phyloP scores from a whole-genome alignment of 1,140 invertebrate genomes.

The Bactericera cockerelli region DNA sequence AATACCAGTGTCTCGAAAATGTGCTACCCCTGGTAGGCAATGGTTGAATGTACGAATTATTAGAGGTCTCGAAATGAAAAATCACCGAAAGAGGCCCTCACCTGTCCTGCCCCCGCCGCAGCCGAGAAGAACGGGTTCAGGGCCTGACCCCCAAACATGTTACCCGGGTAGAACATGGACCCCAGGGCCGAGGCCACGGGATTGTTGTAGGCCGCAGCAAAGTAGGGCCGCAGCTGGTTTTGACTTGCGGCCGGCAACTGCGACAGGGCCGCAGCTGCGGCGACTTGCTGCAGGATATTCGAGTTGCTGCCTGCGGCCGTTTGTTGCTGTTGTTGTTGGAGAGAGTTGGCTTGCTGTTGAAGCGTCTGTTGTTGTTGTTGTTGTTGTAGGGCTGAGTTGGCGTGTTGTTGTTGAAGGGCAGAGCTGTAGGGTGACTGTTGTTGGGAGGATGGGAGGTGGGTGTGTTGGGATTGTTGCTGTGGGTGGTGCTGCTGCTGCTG shows the following conservation, averaged over 20 bases:
- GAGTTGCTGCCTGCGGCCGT: background rate
- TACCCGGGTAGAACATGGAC: background rate
- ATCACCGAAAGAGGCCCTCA: no score
- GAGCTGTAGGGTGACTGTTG: no score
- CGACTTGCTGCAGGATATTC: background rate
- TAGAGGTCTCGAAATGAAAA: no score
- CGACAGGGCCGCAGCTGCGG: background rate
- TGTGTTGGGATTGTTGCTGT: constrained; percentile 9
- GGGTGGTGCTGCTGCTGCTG: background rate
- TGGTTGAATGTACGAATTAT: no score
- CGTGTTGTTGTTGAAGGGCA: background rate
- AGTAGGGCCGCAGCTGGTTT: background rate
- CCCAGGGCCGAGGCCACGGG: background rate
- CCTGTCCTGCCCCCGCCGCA: background rate
- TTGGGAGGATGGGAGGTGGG: constrained; percentile 8
- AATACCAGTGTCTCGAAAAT: no score
- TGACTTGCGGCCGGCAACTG: background rate
- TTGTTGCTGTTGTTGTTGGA: constrained; percentile 9
- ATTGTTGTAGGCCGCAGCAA: background rate
- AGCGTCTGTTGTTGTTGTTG: background rate
- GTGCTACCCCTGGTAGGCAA: no score
- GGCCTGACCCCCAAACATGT: background rate
- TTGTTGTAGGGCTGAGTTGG: background rate
- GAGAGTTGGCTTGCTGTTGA: constrained; percentile 5
- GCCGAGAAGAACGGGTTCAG: background rate